Conservation (phyloP, 2,888 invertebrate genomes). For the Melanophora roralis region DNA sequence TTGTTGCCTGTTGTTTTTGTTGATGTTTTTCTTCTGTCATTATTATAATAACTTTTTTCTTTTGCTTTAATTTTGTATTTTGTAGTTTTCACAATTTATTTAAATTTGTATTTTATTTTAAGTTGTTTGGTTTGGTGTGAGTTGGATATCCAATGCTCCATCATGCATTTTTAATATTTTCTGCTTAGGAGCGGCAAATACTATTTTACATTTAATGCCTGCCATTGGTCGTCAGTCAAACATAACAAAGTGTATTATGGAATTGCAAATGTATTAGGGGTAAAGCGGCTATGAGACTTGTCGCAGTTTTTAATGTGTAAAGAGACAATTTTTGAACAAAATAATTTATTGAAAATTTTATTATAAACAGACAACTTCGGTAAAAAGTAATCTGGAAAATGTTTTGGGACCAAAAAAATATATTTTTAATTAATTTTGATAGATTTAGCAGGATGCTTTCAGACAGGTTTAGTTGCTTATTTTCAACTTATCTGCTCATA, state of each 20-base stretch:
- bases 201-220: background rate
- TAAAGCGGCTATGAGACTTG: background rate
- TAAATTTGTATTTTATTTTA: slow-evolving; percentile 41
- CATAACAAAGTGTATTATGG: slow-evolving; percentile 5
- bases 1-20: slow-evolving; percentile 37
- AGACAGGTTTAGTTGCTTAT: too few relatives aligned
- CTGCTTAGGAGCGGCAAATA: slow-evolving; percentile 2
- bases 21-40: slow-evolving; percentile 12
- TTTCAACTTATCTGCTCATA: too few relatives aligned
- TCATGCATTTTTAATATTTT: slow-evolving; percentile 28
- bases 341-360: too few relatives aligned
- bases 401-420: too few relatives aligned
- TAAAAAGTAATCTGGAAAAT: too few relatives aligned
- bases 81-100: slow-evolving; percentile 40
- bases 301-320: background rate
- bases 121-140: slow-evolving; percentile 6
- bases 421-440: too few relatives aligned
- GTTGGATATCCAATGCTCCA: background rate
- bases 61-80: slow-evolving; percentile 2
- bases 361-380: too few relatives aligned
- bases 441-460: too few relatives aligned
- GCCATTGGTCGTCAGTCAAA: slow-evolving; percentile 41
- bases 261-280: slow-evolving; percentile 4
- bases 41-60: slow-evolving; percentile 22
- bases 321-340: too few relatives aligned